Evolutionary conservation across 2,797 vertebrate species (phyloP), one percentile per base, ranked within the genome.

Genomic region (Ctenochaetus hawaiiensis): DNA sequence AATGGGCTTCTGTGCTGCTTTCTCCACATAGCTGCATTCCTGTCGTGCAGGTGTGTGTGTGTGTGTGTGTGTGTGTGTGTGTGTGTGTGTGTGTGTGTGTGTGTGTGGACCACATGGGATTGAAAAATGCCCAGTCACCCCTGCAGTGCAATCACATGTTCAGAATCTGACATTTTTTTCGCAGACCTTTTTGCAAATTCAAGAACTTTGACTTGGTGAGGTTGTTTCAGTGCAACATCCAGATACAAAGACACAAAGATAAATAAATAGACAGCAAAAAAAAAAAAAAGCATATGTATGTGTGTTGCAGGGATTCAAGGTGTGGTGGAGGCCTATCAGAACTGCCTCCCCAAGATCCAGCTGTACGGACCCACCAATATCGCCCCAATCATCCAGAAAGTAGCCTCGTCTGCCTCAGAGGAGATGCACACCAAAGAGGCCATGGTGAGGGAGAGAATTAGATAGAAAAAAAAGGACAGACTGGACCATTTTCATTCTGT

Each of bases 241-340:
- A 66, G 58, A 67, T 34, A 49, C 51, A 52, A 11, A 23, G 49
- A 26, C 13, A 30, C 23, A 8, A 5, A 30, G 48, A 54, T 2
- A 54, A 49, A 56, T 39, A 52, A 65, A 54, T 20, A 43, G 75
- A 63, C 16, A 34, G 48, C 3, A 14, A 51, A 79, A 59, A 0
- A 54, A 16, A 12, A 26, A 26, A 26, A 2, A 34, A 34, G 1
- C 6, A 18, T 67, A n/a, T 70, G 11, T 61, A 5, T 95, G 93
- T 95, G 5, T 12, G 72, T 85, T 77, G 14, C 84, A 99, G 98
- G 98, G 81, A 98, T 99, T 87, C 98, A 99, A 92, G 98, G 98
- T 2, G 98, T 99, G n/a, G 97, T 99, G 67, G 98, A 99, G 90
- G 98, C 98, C 66, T 99, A 99, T 83, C 98, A 99, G 94, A 99